Conservation (phyloP, 2,113 vertebrate genomes). For the Mandrillus leucophaeus region DNA sequence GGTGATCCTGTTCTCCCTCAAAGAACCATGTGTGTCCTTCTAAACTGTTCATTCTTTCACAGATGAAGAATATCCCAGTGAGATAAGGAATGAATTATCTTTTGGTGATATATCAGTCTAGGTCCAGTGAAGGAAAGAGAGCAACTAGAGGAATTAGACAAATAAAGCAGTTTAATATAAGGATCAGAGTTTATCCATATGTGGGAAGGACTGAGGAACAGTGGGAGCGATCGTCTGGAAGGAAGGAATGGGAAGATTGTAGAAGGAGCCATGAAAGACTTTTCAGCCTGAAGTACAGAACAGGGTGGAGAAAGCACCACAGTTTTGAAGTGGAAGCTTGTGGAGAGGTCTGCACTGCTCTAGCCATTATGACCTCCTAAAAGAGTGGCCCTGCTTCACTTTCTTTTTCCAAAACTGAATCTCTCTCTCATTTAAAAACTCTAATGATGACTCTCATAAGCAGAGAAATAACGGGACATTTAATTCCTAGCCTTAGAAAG, state of each 20-base stretch:
- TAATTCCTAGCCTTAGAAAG: neutral
- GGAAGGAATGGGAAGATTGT: neutral
- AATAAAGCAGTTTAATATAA: neutral
- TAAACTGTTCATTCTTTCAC: neutral
- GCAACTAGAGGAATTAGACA: neutral
- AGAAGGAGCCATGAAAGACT: neutral
- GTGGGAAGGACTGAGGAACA: neutral
- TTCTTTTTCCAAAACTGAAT: neutral
- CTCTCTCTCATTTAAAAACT: neutral
- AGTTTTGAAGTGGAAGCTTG: neutral
- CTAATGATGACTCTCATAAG: neutral
- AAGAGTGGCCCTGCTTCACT: neutral
- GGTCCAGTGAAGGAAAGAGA: neutral
- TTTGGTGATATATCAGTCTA: neutral
- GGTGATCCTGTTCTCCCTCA: neutral
- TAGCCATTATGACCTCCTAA: neutral
- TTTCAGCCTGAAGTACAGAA: neutral
- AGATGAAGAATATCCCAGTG: neutral
- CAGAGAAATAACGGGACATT: neutral
- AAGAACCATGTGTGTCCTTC: fast-evolving
- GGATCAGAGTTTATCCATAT: neutral
- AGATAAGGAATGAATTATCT: neutral
- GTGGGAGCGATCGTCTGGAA: neutral
- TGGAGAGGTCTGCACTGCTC: neutral
- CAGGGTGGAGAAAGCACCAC: fast-evolving